Evolutionary conservation across 2,113 vertebrate species (phyloP).

Genomic region (Craseonycteris thonglongyai): DNA sequence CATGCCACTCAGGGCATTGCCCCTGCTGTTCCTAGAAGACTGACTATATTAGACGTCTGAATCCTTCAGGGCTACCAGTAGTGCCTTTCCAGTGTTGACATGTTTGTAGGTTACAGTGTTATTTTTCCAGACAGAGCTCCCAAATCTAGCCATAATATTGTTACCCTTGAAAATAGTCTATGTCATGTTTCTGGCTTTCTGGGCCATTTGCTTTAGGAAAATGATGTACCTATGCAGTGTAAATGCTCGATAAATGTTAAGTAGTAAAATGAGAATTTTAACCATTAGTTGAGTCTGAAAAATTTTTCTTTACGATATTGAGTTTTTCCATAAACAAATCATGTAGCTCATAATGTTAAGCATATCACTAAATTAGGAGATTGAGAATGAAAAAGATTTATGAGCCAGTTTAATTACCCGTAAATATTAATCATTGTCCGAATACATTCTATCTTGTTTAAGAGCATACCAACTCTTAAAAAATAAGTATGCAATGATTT

Average conservation of each 20-base stretch:
- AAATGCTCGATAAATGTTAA: neutral
- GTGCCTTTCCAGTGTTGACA: neutral
- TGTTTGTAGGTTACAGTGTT: neutral
- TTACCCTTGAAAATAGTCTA: neutral
- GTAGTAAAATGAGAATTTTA: neutral
- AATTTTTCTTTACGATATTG: conserved; percentile 13
- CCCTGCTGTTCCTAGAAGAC: neutral
- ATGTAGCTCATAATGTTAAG: conserved; percentile 42
- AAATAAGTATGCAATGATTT: neutral
- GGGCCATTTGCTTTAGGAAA: neutral
- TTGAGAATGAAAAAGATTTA: neutral
- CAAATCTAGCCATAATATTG: neutral
- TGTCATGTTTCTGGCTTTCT: neutral
- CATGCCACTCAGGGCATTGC: neutral
- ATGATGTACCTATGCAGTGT: neutral
- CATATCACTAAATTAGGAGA: neutral
- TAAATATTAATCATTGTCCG: conserved; percentile 13
- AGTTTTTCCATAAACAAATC: conserved; percentile 51
- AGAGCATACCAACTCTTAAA: neutral
- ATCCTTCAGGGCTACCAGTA: neutral
- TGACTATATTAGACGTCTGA: neutral
- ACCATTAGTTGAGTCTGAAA: conserved; percentile 18
- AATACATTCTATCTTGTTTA: neutral
- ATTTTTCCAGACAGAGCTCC: neutral
- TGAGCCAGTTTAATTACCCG: neutral